These are phyloP conservation scores for Lithobates sylvaticus DNA, from an alignment of 2,797 vertebrate genomes.

Conservation along the genomic window DNA sequence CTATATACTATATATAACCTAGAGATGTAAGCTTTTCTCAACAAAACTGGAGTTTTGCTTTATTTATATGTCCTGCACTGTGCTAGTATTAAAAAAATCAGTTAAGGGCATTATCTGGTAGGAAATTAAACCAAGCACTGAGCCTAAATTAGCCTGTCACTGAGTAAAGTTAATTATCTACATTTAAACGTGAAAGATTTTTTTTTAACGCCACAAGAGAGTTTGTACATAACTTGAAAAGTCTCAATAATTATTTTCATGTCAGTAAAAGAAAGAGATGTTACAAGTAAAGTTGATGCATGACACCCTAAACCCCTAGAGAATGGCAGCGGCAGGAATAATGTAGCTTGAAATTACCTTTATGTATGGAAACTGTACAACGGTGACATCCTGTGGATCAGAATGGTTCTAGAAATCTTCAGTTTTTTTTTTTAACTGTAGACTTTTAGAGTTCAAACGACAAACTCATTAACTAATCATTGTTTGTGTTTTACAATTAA, in stretches of 20 bases:
- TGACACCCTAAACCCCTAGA: conserved; percentile 42
- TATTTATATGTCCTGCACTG: not conserved
- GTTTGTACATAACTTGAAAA: conserved; percentile 47
- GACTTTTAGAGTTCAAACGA: conserved; percentile 47
- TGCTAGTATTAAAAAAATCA: conserved; percentile 19
- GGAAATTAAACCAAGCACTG: conserved; percentile 41
- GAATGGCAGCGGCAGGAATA: conserved; percentile 1
- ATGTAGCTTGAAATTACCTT: conserved; percentile 17
- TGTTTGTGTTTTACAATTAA: conserved; percentile 54
- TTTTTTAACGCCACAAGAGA: conserved; percentile 49
- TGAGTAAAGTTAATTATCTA: conserved; percentile 57
- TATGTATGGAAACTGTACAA: conserved; percentile 48
- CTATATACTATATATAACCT: not conserved
- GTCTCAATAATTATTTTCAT: conserved; percentile 59
- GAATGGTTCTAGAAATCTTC: not conserved
- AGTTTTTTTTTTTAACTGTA: conserved; percentile 10
- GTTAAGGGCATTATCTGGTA: conserved; percentile 4
- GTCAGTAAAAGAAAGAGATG: conserved; percentile 53
- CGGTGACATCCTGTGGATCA: conserved; percentile 59
- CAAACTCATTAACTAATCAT: conserved; percentile 52
- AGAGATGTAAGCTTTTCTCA: no score
- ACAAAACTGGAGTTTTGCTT: not conserved
- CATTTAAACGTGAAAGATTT: conserved; percentile 56
- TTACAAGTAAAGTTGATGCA: conserved; percentile 46
- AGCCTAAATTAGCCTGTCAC: conserved; percentile 52